These are phyloP conservation scores for Pristionchus arcanus DNA, from an alignment of 2,888 invertebrate species.

Conservation along the genomic window DNA sequence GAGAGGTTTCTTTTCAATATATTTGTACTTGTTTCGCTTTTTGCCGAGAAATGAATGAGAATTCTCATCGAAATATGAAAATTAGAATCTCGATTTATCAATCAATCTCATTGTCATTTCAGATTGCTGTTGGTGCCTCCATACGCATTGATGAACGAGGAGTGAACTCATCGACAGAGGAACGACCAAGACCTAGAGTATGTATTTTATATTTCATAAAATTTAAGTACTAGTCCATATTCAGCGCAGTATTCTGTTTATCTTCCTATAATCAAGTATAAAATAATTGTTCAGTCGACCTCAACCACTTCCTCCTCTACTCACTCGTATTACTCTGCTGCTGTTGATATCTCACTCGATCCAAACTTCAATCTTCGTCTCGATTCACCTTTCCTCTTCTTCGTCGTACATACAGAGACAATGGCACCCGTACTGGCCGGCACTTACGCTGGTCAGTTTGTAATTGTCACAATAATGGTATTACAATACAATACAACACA, in stretches of 20 bases:
- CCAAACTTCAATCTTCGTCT: slow-evolving; percentile 45
- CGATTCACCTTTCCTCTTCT: slow-evolving; percentile 35
- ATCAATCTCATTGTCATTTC: not conserved
- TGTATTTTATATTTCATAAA: not conserved
- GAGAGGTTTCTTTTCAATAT: not conserved
- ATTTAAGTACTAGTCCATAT: not conserved
- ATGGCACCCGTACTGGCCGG: slow-evolving; percentile 17
- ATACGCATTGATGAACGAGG: slow-evolving; percentile 25
- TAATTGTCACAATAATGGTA: too few relatives aligned
- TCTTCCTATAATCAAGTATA: not conserved
- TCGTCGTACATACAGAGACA: not conserved
- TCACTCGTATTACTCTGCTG: slow-evolving; percentile 23
- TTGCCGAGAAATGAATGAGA: not conserved
- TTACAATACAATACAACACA: too few relatives aligned
- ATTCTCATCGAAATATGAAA: too few relatives aligned
- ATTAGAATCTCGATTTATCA: too few relatives aligned
- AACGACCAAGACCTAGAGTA: not conserved
- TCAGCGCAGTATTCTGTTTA: not conserved
- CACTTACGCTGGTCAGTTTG: slow-evolving; percentile 22
- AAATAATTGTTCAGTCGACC: not conserved
- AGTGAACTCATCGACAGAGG: not conserved
- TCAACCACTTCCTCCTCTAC: slow-evolving; percentile 13
- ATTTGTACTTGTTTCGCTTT: not conserved
- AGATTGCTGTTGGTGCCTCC: slow-evolving; percentile 5
- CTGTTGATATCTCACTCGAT: not conserved